phyloP scores from a whole-genome alignment of 2,888 invertebrate genomes.

The Vanessa cardui region DNA sequence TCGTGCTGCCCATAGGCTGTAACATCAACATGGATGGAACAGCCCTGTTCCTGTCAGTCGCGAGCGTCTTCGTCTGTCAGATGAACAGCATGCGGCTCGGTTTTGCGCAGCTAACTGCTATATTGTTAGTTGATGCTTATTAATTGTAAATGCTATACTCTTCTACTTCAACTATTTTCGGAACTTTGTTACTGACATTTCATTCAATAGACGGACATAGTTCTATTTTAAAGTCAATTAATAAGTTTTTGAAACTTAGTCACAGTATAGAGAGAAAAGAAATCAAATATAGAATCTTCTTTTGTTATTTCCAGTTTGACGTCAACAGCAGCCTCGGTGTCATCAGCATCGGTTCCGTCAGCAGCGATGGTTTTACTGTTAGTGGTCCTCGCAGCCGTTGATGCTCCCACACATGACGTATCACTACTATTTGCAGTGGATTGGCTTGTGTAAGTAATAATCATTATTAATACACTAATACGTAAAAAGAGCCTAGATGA shows the following conservation, averaged over 20 bases:
- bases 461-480: background rate
- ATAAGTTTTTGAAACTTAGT: background rate
- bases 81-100: constrained; percentile 92
- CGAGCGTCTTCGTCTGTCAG: constrained; percentile 95
- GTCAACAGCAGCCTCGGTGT: constrained; percentile 93
- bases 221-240: no score
- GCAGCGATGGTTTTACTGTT: constrained; percentile 91
- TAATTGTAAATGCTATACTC: background rate
- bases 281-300: background rate
- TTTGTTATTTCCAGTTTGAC: constrained; percentile 84
- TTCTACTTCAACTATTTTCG: background rate
- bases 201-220: no score
- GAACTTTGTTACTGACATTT: no score
- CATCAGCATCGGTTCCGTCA: constrained; percentile 93
- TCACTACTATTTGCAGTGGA: constrained; percentile 93
- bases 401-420: constrained; percentile 91
- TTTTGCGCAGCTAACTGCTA: constrained; percentile 92
- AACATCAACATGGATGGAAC: constrained; percentile 97
- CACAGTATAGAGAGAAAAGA: no score
- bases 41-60: constrained; percentile 93
- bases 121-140: constrained; percentile 85
- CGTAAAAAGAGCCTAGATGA: no score
- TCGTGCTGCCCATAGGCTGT: constrained; percentile 95
- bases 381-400: constrained; percentile 91
- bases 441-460: constrained; percentile 90